Evolutionary conservation across 2,888 invertebrate species (phyloP).

Genomic region (Sesia apiformis): DNA sequence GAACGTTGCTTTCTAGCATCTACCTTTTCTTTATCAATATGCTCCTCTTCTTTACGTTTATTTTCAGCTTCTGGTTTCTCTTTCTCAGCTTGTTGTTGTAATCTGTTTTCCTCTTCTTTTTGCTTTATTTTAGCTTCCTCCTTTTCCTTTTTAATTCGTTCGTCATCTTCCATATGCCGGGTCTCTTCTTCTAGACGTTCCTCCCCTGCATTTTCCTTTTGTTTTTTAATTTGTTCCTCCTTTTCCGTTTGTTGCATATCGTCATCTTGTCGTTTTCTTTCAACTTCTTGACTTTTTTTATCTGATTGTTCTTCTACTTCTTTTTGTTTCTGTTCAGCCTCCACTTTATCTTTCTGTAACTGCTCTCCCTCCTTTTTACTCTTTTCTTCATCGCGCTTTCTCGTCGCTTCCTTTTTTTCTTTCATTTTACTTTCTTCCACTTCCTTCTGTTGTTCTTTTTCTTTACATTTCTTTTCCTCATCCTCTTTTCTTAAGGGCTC

Average conservation of each 20-base stretch:
- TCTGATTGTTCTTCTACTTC: neutral
- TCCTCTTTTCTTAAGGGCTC: neutral
- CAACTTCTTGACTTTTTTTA: neutral
- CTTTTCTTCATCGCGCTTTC: neutral
- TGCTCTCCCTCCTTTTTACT: neutral
- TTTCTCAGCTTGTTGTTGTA: neutral
- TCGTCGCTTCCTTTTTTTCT: neutral
- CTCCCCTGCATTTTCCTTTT: neutral
- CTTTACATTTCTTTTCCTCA: neutral
- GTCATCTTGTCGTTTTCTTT: neutral
- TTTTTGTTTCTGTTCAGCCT: neutral
- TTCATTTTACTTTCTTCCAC: neutral
- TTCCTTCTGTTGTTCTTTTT: neutral
- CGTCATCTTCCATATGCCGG: neutral
- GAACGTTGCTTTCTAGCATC: neutral
- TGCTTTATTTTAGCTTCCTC: neutral
- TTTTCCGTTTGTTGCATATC: neutral
- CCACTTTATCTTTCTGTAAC: neutral
- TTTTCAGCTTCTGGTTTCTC: slow-evolving; percentile 3
- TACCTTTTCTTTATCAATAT: slow-evolving; percentile 2
- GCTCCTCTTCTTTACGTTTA: neutral
- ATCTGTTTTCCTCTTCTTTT: neutral
- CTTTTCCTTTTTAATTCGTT: neutral
- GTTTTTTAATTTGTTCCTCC: neutral
- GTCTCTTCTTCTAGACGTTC: neutral